A percentile compares a stretch with the other conserved stretches of the same genome.
Evolutionary conservation across 2,888 invertebrate genomes (phyloP).

Genomic region (Prenolepis imparis): DNA sequence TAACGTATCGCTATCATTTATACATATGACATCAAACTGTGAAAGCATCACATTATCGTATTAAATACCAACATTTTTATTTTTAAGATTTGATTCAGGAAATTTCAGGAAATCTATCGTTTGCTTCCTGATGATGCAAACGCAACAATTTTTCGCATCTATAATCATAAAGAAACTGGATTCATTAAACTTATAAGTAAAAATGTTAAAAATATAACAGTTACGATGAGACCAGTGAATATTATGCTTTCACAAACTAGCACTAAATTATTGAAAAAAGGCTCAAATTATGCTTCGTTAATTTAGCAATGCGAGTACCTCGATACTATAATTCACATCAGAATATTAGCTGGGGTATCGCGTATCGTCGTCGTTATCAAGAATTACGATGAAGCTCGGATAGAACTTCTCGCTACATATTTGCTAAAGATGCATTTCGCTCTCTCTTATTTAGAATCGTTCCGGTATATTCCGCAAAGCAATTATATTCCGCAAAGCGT

Average conservation of each 20-base stretch:
- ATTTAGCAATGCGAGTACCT: slow-evolving; percentile 9
- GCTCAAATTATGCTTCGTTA: not conserved
- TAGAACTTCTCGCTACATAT: slow-evolving; percentile 51
- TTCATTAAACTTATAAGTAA: not conserved
- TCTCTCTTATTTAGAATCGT: slow-evolving; percentile 59
- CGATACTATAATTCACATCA: not conserved
- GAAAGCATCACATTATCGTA: not conserved
- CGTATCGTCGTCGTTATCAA: slow-evolving; percentile 21
- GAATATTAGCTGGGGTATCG: not conserved
- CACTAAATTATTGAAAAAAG: not conserved
- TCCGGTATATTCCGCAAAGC: slow-evolving; percentile 23
- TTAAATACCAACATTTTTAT: slow-evolving; percentile 17
- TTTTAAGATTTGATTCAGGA: not conserved
- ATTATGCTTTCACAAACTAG: not conserved
- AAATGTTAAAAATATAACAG: not conserved
- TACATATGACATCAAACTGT: slow-evolving; percentile 3
- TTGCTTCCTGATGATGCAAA: not conserved
- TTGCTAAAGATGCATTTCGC: slow-evolving; percentile 61
- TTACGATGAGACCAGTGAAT: not conserved
- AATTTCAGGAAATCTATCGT: not conserved
- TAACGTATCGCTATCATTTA: slow-evolving; percentile 43
- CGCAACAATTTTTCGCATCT: not conserved
- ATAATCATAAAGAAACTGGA: not conserved
- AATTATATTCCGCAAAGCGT: slow-evolving; percentile 56
- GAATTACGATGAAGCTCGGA: slow-evolving; percentile 33